Base-by-base conservation (phyloP, 1,140 invertebrate species). In the Eumeta japonica region DNA sequence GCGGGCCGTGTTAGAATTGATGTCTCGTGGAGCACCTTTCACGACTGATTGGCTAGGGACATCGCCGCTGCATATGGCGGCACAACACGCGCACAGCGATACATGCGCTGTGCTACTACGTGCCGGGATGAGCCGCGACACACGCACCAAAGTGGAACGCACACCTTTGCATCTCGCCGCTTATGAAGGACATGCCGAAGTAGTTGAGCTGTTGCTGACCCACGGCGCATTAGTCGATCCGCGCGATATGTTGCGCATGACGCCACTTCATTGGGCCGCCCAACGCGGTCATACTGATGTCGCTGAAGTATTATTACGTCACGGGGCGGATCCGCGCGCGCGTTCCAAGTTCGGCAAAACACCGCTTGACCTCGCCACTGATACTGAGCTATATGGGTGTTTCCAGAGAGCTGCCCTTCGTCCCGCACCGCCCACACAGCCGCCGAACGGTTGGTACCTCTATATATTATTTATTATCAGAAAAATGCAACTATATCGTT, bases 261-360 rank as follows among this genome's bases (percentile, higher is more conserved):
- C 92, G 15, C 91, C 93, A 16, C 76, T 97, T 14, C 93, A 97
- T 77, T 97, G 93, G 94, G 92, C 92, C 7, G 89, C 89, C 31
- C 91, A 94, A 73, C 83, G 87, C 48, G 82, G 84, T n/a, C 86
- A 92, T 62, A 53, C 79, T 17, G 79, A 80, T 30, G 83, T 86
- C 27, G 86, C 89, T 17, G 77, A 83, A 37, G 51, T 85, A 29
- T 73, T 96, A 30, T 55, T 96, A 2, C 78, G 82, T 36, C 71
- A 83, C 53, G 88, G 89, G 11, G 89, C 90, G 1, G 80, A 89
- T 62, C 68, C 81, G 3, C 73, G 77, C 41, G 62, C 77, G 32
- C 64, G 76, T 28, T 91, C 87, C 64, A 94, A 94, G 79, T 95
- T 95, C 77, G 82, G 85, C 27, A 87, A 89, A 62, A 89, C 88